Conservation (phyloP, 2,113 vertebrate species). For the Gymnarchus niloticus region DNA sequence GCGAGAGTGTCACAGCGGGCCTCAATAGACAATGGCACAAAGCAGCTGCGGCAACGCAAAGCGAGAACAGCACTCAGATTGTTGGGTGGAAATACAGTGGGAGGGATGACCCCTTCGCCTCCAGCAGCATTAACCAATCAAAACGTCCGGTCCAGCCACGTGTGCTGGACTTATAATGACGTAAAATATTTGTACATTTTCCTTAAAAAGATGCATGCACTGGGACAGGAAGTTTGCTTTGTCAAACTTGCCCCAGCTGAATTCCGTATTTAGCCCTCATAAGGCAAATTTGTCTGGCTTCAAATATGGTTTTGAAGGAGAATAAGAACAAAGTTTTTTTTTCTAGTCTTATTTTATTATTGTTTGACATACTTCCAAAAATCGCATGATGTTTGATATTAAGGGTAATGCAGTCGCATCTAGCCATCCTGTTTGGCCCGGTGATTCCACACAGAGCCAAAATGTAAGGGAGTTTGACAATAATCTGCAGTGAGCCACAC, state of each 20-base stretch:
- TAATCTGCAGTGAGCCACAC: not conserved
- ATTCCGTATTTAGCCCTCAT: not conserved
- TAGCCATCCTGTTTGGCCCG: not conserved
- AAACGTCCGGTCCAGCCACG: not conserved
- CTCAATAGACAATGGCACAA: conserved; percentile 35
- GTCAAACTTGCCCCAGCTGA: not conserved
- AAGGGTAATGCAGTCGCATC: not conserved
- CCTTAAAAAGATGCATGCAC: not conserved
- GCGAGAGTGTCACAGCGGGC: not conserved
- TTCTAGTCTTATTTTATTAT: not conserved
- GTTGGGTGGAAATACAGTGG: conserved; percentile 22
- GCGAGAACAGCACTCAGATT: conserved; percentile 30
- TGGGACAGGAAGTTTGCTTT: no score
- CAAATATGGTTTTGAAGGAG: not conserved
- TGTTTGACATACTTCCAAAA: not conserved
- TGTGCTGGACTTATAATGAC: not conserved
- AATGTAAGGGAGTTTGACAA: not conserved
- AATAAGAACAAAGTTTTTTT: no score
- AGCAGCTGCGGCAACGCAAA: conserved; percentile 7
- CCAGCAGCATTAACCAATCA: not conserved
- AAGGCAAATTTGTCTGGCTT: not conserved
- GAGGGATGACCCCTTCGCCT: not conserved
- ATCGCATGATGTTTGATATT: not conserved
- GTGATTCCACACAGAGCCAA: conserved; percentile 7
- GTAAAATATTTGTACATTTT: not conserved